These are phyloP conservation scores for Drosophila diplacantha DNA, from an alignment of 2,888 invertebrate species.

Conservation along the genomic window DNA sequence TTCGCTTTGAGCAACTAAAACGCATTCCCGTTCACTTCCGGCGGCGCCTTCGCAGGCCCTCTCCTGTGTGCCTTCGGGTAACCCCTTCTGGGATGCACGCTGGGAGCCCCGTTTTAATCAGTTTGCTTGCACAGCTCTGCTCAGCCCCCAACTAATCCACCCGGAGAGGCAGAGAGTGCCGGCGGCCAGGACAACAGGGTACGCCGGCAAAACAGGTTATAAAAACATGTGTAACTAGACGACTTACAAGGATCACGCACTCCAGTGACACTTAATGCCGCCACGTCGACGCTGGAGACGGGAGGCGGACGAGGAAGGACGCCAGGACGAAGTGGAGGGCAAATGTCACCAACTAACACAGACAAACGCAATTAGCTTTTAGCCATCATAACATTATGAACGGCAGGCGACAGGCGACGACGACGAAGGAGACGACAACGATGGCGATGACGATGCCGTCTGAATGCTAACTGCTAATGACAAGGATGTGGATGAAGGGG, in stretches of 20 bases:
- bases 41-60: neutral
- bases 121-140: slow-evolving; percentile 7
- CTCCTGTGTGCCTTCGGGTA: neutral
- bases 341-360: slow-evolving; percentile 50
- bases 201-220: slow-evolving; percentile 50
- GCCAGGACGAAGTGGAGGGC: slow-evolving; percentile 9
- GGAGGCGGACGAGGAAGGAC: too few species aligned
- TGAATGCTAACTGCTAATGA: slow-evolving; percentile 66
- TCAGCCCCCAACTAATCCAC: slow-evolving; percentile 27
- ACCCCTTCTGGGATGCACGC: slow-evolving; percentile 2
- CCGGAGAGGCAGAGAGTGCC: neutral
- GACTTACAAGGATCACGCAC: slow-evolving; percentile 71
- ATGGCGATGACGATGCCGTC: slow-evolving; percentile 32
- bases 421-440: slow-evolving; percentile 3
- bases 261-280: slow-evolving; percentile 69
- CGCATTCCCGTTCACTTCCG: neutral
- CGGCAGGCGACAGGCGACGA: slow-evolving; percentile 57
- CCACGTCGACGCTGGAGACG: slow-evolving; percentile 31
- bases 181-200: slow-evolving; percentile 25
- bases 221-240: slow-evolving; percentile 70
- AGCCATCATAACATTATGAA: slow-evolving; percentile 72
- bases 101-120: neutral
- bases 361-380: slow-evolving; percentile 73
- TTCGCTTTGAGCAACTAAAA: neutral
- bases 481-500: slow-evolving; percentile 30